A percentile compares a stretch with the other conserved stretches of the same genome.
phyloP scores from a whole-genome alignment of 1,140 invertebrate species.

The Galleria mellonella region DNA sequence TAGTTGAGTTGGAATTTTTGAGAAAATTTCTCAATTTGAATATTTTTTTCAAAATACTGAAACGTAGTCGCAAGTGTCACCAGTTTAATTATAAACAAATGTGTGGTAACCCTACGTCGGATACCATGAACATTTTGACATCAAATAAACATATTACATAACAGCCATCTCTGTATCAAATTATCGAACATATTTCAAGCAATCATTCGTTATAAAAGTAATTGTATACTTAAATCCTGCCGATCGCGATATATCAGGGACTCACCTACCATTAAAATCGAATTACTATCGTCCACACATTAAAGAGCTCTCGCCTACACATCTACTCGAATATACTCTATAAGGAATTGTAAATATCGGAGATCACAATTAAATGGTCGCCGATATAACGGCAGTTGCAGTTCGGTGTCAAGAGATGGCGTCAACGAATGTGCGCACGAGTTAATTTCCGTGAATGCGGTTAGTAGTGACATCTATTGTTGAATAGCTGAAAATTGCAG shows the following conservation, averaged over 20 bases:
- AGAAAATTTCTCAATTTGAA: no score
- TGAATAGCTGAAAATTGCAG: conserved; percentile 22
- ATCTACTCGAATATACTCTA: neutral
- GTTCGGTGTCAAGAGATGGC: conserved; percentile 20
- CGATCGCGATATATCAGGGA: conserved; percentile 38
- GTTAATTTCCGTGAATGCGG: conserved; percentile 6
- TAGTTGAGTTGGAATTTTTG: no score
- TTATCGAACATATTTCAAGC: conserved; percentile 44
- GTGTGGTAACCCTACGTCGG: no score
- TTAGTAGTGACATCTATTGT: conserved; percentile 37
- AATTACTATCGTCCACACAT: conserved; percentile 35
- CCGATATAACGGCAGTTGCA: neutral
- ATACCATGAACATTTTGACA: no score
- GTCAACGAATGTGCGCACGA: conserved; percentile 24
- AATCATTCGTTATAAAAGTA: conserved; percentile 55
- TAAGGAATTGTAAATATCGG: conserved; percentile 6
- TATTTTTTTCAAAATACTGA: no score
- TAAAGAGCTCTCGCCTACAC: conserved; percentile 4
- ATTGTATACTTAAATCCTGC: conserved; percentile 32
- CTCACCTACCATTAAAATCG: conserved; percentile 52
- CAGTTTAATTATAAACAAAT: no score
- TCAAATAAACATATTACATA: no score
- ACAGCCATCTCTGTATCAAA: conserved; percentile 11
- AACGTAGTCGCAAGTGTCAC: no score
- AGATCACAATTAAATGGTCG: conserved; percentile 15